Conservation (phyloP, 2,888 invertebrate genomes). For the Malthinus flaveolus region DNA sequence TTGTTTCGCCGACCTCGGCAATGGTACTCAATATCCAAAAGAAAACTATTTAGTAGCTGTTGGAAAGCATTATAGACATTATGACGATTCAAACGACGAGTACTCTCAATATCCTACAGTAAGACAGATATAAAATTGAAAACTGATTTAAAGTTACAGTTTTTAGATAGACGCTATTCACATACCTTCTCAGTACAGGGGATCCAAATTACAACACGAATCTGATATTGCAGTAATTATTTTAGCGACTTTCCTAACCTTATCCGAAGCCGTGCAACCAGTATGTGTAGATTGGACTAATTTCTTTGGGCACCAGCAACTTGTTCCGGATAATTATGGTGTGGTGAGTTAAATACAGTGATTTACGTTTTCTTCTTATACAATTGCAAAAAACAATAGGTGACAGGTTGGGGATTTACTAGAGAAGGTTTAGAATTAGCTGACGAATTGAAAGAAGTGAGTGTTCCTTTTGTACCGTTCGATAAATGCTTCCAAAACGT, state of each 20-base stretch:
- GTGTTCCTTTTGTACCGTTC: not conserved
- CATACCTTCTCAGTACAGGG: constrained; percentile 36
- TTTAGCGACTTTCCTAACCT: constrained; percentile 39
- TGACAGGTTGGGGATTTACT: not conserved
- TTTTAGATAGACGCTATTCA: constrained; percentile 24
- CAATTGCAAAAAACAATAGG: not conserved
- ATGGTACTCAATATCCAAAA: constrained; percentile 21
- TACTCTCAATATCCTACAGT: constrained; percentile 8
- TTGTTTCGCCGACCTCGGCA: constrained; percentile 40
- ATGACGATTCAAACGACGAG: constrained; percentile 37
- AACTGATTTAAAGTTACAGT: too few relatives aligned
- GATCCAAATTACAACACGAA: constrained; percentile 35
- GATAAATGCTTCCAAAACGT: not conserved
- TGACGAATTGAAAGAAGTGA: not conserved
- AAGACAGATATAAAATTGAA: not conserved
- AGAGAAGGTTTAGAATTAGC: not conserved
- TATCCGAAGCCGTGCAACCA: constrained; percentile 47
- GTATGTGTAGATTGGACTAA: constrained; percentile 45
- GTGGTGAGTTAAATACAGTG: constrained; percentile 32
- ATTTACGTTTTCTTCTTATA: not conserved
- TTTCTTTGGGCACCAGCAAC: constrained; percentile 17
- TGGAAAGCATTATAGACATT: constrained; percentile 44
- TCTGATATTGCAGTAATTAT: constrained; percentile 49
- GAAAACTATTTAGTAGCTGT: constrained; percentile 36
- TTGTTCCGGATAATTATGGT: constrained; percentile 27